These are phyloP conservation scores for Gavialis gangeticus DNA, from an alignment of 2,113 vertebrate genomes.

Conservation along the genomic window DNA sequence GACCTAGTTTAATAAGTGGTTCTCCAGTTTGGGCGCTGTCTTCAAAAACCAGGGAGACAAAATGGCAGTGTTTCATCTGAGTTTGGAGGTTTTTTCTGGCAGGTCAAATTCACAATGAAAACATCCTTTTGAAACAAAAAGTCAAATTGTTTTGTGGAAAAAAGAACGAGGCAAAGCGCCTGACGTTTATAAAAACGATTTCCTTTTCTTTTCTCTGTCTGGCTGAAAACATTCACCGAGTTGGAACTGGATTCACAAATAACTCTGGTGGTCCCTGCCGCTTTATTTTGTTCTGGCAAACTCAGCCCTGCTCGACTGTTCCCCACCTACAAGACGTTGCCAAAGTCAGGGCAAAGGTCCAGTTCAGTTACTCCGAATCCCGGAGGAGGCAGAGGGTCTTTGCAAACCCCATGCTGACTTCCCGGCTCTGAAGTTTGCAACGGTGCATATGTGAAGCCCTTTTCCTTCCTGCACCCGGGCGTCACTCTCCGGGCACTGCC, in stretches of 20 bases:
- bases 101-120: background rate
- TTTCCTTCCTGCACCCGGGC: slow-evolving; percentile 21
- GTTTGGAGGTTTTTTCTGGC: background rate
- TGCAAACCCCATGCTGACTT: background rate
- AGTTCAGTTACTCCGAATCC: background rate
- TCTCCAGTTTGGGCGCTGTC: background rate
- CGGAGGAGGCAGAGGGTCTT: background rate
- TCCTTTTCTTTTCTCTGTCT: no score
- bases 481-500: slow-evolving; percentile 21
- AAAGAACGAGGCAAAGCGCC: background rate
- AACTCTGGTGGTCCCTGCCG: background rate
- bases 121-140: background rate
- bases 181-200: no score
- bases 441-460: background rate
- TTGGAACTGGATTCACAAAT: background rate
- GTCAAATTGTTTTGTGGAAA: background rate
- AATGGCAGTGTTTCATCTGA: no score
- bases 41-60: background rate
- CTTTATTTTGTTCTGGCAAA: background rate
- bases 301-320: background rate
- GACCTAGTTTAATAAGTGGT: slow-evolving; percentile 27
- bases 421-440: slow-evolving; percentile 8
- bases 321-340: background rate
- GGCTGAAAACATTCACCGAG: background rate
- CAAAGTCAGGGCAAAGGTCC: background rate